A percentile compares a stretch with the other conserved stretches of the same genome.
phyloP scores from a whole-genome alignment of 2,797 vertebrate species.

The Rhinogobio ventralis region DNA sequence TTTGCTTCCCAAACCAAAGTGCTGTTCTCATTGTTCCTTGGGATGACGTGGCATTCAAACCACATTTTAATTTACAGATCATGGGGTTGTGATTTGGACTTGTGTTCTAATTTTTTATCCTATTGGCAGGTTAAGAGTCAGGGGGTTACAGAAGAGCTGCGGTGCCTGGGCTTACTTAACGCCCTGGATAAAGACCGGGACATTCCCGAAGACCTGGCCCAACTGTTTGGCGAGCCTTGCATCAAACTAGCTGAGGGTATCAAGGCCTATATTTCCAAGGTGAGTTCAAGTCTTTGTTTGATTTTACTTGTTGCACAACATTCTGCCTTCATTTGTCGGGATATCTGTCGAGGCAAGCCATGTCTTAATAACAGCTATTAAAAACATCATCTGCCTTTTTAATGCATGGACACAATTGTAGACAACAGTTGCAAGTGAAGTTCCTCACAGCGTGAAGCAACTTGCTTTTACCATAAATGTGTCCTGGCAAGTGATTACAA shows the following conservation, averaged over 20 bases:
- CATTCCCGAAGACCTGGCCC: slow-evolving; percentile 80
- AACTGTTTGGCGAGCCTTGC: slow-evolving; percentile 84
- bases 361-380: slow-evolving; percentile 22
- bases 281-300: slow-evolving; percentile 44
- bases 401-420: background rate
- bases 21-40: background rate
- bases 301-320: slow-evolving; percentile 12
- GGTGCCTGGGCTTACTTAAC: slow-evolving; percentile 83
- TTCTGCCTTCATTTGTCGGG: background rate
- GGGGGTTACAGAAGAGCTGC: slow-evolving; percentile 83
- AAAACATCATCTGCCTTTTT: slow-evolving; percentile 21
- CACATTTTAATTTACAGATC: slow-evolving; percentile 6
- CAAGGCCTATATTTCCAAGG: slow-evolving; percentile 85
- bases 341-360: background rate
- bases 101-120: slow-evolving; percentile 22
- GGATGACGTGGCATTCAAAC: slow-evolving; percentile 1
- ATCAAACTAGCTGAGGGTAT: slow-evolving; percentile 86
- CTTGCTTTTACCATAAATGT: slow-evolving; percentile 56
- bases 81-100: slow-evolving; percentile 1
- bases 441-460: slow-evolving; percentile 38
- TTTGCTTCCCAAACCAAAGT: slow-evolving; percentile 11
- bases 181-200: slow-evolving; percentile 80
- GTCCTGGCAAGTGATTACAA: slow-evolving; percentile 53
- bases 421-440: slow-evolving; percentile 32
- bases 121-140: slow-evolving; percentile 80